Percentiles rank a stretch among this genome's conserved stretches.
Evolutionary conservation across 2,797 vertebrate species (phyloP).

Genomic region (Peromyscus eremicus): DNA sequence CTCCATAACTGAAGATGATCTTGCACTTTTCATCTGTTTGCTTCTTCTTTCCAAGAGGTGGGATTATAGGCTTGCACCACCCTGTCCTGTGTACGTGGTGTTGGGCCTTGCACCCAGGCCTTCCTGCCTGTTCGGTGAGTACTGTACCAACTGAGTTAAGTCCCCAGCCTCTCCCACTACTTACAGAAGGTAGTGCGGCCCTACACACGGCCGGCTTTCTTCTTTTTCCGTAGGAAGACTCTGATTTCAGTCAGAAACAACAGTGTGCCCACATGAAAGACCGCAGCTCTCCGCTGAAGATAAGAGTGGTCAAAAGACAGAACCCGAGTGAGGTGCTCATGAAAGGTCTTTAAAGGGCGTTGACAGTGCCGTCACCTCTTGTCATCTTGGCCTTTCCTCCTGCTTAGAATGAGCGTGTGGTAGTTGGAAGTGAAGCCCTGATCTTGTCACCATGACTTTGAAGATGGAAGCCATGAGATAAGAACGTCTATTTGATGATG

Average conservation of each 20-base stretch:
- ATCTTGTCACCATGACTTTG: slow-evolving; percentile 10
- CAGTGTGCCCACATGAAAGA: neutral
- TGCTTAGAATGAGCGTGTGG: neutral
- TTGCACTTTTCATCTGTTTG: neutral
- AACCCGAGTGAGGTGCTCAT: neutral
- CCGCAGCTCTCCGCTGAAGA: neutral
- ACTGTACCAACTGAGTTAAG: neutral
- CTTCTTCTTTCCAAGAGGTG: neutral
- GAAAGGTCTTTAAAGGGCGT: neutral
- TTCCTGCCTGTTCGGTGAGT: neutral
- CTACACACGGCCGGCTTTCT: neutral
- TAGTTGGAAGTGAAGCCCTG: neutral
- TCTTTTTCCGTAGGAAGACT: neutral
- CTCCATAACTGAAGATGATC: neutral
- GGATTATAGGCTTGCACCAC: neutral
- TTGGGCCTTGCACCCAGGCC: neutral
- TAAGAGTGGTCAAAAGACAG: neutral
- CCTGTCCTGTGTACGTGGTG: neutral
- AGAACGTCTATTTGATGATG: neutral
- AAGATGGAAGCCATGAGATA: neutral
- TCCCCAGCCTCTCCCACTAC: neutral
- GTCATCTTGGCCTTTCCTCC: neutral
- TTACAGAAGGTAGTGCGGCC: neutral
- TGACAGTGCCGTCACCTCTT: neutral
- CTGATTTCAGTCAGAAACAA: neutral